These are phyloP conservation scores for Scaptomyza graminum DNA, from an alignment of 1,140 invertebrate species.

Conservation along the genomic window DNA sequence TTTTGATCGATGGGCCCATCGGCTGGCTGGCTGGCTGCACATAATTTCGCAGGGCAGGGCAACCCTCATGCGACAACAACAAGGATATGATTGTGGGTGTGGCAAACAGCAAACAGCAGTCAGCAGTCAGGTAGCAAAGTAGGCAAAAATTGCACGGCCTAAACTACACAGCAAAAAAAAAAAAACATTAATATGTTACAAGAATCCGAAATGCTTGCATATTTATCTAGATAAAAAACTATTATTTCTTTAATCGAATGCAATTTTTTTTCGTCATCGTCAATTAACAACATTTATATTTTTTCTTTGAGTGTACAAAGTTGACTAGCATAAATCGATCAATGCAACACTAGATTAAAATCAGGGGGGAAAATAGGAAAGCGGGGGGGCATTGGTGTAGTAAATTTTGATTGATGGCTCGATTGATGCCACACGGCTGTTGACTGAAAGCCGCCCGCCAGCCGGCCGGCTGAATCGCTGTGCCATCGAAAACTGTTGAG, in stretches of 20 bases:
- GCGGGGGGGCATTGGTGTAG: background rate
- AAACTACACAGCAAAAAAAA: conserved; percentile 1
- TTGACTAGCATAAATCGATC: conserved; percentile 54
- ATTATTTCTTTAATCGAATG: background rate
- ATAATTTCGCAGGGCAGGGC: conserved; percentile 54
- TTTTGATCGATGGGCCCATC: conserved; percentile 19
- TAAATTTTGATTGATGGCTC: conserved; percentile 66
- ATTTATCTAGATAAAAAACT: too few relatives aligned
- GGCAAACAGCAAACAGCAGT: background rate
- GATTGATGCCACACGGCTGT: conserved; percentile 56
- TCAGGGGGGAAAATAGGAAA: background rate
- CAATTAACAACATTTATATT: too few relatives aligned
- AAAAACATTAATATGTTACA: too few relatives aligned
- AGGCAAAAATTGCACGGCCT: background rate
- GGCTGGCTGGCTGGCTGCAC: conserved; percentile 31
- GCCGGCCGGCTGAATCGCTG: background rate
- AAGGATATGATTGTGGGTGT: conserved; percentile 19
- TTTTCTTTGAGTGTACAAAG: conserved; percentile 5
- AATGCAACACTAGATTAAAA: background rate
- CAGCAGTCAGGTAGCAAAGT: conserved; percentile 35
- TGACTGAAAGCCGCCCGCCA: conserved; percentile 15
- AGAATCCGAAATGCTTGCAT: too few relatives aligned
- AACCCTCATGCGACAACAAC: conserved; percentile 18
- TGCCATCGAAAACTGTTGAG: conserved; percentile 6
- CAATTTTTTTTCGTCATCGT: too few relatives aligned